Conservation (phyloP, 1,140 invertebrate species). For the Nebria ingens region DNA sequence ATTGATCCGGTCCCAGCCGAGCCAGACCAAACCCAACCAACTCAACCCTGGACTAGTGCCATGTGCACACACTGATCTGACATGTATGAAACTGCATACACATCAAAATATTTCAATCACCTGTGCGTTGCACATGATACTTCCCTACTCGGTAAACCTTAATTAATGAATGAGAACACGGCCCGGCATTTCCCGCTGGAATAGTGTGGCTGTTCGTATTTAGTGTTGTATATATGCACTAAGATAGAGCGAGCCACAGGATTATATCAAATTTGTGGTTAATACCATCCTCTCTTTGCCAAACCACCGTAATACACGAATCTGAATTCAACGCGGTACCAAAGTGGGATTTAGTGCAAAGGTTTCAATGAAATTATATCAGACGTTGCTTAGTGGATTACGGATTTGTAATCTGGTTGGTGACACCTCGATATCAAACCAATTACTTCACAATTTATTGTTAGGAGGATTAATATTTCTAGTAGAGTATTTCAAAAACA, state of each 20-base stretch:
- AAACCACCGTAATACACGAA: background rate
- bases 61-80: background rate
- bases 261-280: background rate
- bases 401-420: background rate
- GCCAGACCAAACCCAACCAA: too few relatives aligned
- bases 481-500: background rate
- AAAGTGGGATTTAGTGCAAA: background rate
- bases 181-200: background rate
- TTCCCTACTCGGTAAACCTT: background rate
- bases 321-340: background rate
- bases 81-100: background rate
- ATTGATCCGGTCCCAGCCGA: background rate
- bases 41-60: background rate
- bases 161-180: background rate
- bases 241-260: background rate
- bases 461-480: background rate
- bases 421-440: background rate
- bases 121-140: background rate
- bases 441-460: background rate
- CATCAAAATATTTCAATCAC: background rate
- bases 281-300: background rate
- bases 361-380: background rate
- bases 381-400: background rate
- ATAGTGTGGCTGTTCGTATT: background rate
- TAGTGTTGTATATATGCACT: background rate